Evolutionary conservation across 2,113 vertebrate genomes (phyloP).

Genomic region (Oostethus manadensis): DNA sequence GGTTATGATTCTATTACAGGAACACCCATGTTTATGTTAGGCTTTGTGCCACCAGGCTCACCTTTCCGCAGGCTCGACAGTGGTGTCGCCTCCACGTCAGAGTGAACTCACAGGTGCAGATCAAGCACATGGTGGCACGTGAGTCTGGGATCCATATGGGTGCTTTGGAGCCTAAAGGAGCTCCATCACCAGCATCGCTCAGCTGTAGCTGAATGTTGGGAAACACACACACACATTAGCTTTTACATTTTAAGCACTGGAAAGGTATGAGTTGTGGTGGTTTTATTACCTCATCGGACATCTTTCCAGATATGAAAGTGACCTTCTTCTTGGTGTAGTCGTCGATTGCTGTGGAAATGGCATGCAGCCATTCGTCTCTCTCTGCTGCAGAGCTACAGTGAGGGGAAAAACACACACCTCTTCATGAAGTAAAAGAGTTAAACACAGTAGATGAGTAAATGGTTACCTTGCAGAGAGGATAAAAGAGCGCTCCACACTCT

Average conservation of each 20-base stretch:
- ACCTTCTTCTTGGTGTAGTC: conserved; percentile 90
- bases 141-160: conserved; percentile 97
- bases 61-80: conserved; percentile 95
- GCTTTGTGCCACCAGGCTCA: conserved; percentile 32
- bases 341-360: conserved; percentile 86
- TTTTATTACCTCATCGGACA: conserved; percentile 72
- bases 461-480: conserved; percentile 92
- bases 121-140: conserved; percentile 96
- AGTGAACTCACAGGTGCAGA: conserved; percentile 94
- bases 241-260: background rate
- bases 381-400: conserved; percentile 82
- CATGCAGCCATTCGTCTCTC: conserved; percentile 90
- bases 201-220: conserved; percentile 63
- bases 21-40: background rate
- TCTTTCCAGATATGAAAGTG: conserved; percentile 84
- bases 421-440: background rate
- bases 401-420: conserved; percentile 9
- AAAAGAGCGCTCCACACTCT: conserved; percentile 96
- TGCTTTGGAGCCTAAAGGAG: conserved; percentile 86
- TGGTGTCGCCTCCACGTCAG: conserved; percentile 94
- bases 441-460: background rate
- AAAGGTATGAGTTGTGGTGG: background rate
- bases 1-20: too few species aligned
- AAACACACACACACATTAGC: background rate
- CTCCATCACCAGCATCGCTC: conserved; percentile 64